These are phyloP conservation scores for Formica aserva DNA, from an alignment of 2,888 invertebrate species.

Conservation along the genomic window DNA sequence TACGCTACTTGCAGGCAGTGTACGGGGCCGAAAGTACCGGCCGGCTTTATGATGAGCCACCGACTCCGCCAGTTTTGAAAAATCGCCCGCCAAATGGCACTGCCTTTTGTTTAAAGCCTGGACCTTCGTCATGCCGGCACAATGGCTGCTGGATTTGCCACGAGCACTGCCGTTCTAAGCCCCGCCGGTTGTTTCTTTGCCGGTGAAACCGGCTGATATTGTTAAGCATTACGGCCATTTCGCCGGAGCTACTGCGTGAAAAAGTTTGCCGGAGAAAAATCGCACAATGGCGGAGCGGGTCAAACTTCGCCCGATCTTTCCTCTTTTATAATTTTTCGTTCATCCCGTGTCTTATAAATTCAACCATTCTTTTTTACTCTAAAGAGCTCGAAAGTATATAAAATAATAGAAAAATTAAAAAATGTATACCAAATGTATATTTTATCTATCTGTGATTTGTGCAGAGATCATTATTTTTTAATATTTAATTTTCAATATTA, in stretches of 20 bases:
- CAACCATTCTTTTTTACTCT: background rate
- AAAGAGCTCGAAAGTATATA: background rate
- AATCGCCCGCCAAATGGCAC: constrained; percentile 75
- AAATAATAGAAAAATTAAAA: background rate
- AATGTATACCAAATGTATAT: background rate
- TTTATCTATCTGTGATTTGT: background rate
- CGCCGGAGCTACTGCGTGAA: constrained; percentile 34
- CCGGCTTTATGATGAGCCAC: constrained; percentile 53
- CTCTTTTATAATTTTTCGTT: constrained; percentile 29
- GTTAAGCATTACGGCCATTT: constrained; percentile 55
- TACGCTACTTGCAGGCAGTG: constrained; percentile 35
- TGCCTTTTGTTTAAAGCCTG: constrained; percentile 69
- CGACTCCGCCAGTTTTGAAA: constrained; percentile 63
- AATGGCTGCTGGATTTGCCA: constrained; percentile 55
- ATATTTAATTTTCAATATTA: constrained; percentile 1
- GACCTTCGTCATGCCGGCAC: constrained; percentile 61
- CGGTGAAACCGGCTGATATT: constrained; percentile 51
- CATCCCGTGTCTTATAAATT: constrained; percentile 20
- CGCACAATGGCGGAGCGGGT: constrained; percentile 46
- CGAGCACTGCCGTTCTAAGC: constrained; percentile 46
- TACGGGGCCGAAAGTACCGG: constrained; percentile 37
- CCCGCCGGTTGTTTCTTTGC: constrained; percentile 47
- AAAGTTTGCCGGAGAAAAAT: constrained; percentile 45
- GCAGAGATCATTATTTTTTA: background rate
- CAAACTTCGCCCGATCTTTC: constrained; percentile 36